Evolutionary conservation across 2,888 invertebrate species (phyloP).

Genomic region (Alviniconcha strummeri): DNA sequence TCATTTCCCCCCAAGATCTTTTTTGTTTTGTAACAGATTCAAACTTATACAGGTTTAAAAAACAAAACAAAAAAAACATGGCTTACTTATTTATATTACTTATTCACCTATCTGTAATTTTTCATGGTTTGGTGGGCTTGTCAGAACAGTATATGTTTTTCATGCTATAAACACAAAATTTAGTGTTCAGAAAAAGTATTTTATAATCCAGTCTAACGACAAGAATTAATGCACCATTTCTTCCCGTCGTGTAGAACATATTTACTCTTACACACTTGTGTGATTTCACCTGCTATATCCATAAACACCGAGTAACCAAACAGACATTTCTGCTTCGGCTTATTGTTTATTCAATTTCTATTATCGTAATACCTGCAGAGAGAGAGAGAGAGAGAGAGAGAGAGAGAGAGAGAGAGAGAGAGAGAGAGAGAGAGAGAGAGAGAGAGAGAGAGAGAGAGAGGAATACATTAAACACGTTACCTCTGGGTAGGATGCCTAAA

Average conservation of each 20-base stretch:
- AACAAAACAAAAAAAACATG: not conserved
- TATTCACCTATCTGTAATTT: not conserved
- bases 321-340: not conserved
- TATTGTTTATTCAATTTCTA: not conserved
- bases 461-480: not conserved
- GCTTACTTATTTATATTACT: not conserved
- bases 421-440: conserved; percentile 9
- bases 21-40: too few species aligned
- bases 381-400: conserved; percentile 8
- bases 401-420: conserved; percentile 5
- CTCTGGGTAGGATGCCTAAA: conserved; percentile 25
- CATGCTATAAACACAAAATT: not conserved
- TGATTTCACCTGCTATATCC: not conserved
- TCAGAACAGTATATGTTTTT: not conserved
- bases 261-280: too few species aligned
- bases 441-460: conserved; percentile 6
- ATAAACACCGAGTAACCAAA: not conserved
- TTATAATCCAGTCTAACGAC: not conserved
- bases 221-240: too few species aligned
- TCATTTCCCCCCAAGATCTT: too few species aligned
- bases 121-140: not conserved
- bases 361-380: not conserved
- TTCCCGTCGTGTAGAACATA: too few species aligned
- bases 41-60: not conserved
- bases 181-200: not conserved